phyloP scores from a whole-genome alignment of 2,113 vertebrate genomes.

The Calyptomena viridis region DNA sequence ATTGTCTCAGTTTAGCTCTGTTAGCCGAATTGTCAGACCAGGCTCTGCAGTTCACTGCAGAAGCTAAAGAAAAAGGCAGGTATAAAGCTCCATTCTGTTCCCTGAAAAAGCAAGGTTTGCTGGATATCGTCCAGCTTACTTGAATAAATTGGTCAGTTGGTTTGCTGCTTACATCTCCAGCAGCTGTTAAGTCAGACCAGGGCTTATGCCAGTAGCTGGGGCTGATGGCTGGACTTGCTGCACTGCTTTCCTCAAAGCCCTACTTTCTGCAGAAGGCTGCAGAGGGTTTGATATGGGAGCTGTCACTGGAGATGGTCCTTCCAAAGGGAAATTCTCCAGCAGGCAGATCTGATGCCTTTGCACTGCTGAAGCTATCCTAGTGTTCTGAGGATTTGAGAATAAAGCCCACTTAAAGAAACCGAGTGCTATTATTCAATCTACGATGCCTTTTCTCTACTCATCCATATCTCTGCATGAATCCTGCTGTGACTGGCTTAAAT shows the following conservation, averaged over 20 bases:
- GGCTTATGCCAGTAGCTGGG: not conserved
- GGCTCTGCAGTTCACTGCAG: not conserved
- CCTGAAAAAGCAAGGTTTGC: not conserved
- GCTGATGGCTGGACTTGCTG: not conserved
- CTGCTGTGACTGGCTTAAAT: not conserved
- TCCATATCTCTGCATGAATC: not conserved
- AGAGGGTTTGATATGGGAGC: not conserved
- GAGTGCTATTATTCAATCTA: not conserved
- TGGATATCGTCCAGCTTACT: not conserved
- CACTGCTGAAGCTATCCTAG: not conserved
- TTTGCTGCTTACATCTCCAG: not conserved
- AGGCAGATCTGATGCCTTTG: not conserved
- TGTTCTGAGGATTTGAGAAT: not conserved
- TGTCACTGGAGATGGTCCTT: not conserved
- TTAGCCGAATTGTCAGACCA: not conserved
- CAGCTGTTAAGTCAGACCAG: not conserved
- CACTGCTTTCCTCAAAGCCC: not conserved
- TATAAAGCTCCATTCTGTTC: not conserved
- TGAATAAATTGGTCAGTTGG: not conserved
- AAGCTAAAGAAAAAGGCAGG: not conserved
- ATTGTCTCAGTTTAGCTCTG: not conserved
- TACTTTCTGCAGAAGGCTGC: not conserved
- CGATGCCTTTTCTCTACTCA: not conserved
- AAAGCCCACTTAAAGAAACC: not conserved
- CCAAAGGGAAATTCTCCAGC: not conserved